Conservation (phyloP, 2,888 invertebrate species). For the Temnothorax ravouxi region DNA sequence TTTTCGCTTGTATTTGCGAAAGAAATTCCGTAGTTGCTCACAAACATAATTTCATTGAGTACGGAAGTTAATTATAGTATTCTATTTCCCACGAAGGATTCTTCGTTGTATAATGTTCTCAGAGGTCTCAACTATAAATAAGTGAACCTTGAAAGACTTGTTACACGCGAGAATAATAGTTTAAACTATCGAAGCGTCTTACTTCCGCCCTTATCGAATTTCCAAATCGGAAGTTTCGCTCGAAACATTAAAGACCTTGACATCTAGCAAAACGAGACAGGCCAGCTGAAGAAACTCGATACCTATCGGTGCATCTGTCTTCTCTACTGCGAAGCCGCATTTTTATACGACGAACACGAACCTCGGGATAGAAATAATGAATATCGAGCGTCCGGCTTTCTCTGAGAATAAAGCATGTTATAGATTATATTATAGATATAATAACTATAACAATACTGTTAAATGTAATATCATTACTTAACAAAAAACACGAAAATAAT, state of each 20-base stretch:
- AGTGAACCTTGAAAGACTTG: constrained; percentile 65
- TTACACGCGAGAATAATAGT: constrained; percentile 49
- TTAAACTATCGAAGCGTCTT: constrained; percentile 71
- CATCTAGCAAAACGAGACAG: not conserved
- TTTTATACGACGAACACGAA: not conserved
- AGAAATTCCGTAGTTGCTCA: not conserved
- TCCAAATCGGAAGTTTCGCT: constrained; percentile 72
- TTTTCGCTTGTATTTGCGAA: not conserved
- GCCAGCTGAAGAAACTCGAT: constrained; percentile 35
- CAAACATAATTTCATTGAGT: not conserved
- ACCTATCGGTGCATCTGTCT: constrained; percentile 29
- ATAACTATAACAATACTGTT: not conserved
- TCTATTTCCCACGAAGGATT: constrained; percentile 61
- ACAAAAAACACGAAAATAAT: not conserved
- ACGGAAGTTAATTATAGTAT: constrained; percentile 49
- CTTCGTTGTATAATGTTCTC: constrained; percentile 60
- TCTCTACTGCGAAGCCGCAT: not conserved
- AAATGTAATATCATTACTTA: not conserved
- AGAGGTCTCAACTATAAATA: constrained; percentile 53
- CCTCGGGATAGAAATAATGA: constrained; percentile 1
- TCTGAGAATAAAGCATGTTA: not conserved
- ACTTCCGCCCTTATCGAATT: constrained; percentile 72
- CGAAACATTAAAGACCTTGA: constrained; percentile 50
- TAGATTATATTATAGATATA: not conserved
- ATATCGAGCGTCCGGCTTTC: constrained; percentile 1